Conservation (phyloP, 2,113 vertebrate genomes). For the Oxyruncus cristatus region DNA sequence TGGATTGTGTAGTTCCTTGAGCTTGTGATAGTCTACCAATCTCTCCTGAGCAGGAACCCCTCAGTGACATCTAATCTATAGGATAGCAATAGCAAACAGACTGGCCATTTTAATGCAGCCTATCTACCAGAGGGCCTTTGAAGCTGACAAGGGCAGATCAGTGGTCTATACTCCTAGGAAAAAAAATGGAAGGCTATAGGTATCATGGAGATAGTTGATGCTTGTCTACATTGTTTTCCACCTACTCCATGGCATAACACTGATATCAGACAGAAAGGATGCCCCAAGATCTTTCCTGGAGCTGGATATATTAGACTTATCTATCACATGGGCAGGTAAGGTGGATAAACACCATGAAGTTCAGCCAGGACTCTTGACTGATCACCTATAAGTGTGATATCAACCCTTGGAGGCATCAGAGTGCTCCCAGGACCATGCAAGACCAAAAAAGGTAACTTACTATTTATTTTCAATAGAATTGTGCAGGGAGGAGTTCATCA, state of each 20-base stretch:
- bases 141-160: background rate
- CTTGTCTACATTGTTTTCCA: background rate
- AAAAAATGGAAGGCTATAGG: background rate
- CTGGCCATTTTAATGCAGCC: background rate
- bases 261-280: background rate
- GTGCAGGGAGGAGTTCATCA: background rate
- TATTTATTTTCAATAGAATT: background rate
- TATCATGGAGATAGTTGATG: fast-evolving
- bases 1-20: background rate
- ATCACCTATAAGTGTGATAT: background rate
- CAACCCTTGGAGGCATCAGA: background rate
- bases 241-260: background rate
- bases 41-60: background rate
- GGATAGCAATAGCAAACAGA: background rate
- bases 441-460: background rate
- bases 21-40: background rate
- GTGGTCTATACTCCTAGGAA: background rate
- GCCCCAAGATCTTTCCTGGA: background rate
- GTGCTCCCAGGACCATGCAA: background rate
- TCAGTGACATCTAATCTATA: background rate
- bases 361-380: background rate
- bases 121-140: background rate
- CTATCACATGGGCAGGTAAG: background rate
- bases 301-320: background rate
- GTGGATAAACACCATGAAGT: background rate